Evolutionary conservation across 2,797 vertebrate species (phyloP).

Genomic region (Alfaro cultratus): DNA sequence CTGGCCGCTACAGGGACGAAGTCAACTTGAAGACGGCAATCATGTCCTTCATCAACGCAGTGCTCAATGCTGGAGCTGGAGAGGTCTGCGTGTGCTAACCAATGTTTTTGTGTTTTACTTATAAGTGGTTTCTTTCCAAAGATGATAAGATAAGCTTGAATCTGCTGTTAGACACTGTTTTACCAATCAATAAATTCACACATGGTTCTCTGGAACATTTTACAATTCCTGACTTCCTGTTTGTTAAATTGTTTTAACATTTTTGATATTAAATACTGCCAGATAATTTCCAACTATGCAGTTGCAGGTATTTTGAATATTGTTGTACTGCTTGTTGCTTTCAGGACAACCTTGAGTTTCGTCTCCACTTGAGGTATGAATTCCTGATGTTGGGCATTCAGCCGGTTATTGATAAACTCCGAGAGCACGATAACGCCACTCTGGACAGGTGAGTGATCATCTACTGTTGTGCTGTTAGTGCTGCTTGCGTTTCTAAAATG

Average conservation of each 20-base stretch:
- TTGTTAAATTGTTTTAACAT: background rate
- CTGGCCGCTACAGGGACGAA: slow-evolving; percentile 93
- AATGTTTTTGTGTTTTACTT: background rate
- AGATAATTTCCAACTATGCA: background rate
- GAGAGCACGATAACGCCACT: slow-evolving; percentile 94
- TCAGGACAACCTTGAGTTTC: slow-evolving; percentile 96
- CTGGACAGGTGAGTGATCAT: slow-evolving; percentile 86
- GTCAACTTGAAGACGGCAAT: slow-evolving; percentile 98
- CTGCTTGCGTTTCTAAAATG: background rate
- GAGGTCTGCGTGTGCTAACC: slow-evolving; percentile 82
- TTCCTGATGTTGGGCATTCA: slow-evolving; percentile 98
- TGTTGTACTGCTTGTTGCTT: background rate
- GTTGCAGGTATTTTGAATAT: background rate
- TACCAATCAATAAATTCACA: background rate
- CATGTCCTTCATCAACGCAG: slow-evolving; percentile 98
- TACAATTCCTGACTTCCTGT: background rate
- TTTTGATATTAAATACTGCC: background rate
- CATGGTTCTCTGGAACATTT: background rate
- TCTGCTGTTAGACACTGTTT: background rate
- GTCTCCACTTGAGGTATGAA: slow-evolving; percentile 95
- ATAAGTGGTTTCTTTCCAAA: background rate
- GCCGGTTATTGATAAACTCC: slow-evolving; percentile 94
- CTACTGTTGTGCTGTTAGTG: background rate
- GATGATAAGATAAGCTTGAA: background rate
- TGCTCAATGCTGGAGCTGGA: slow-evolving; percentile 94